Evolutionary conservation across 2,113 vertebrate genomes (phyloP), one percentile per base, ranked within the genome.

Genomic region (Leucosticte australis): DNA sequence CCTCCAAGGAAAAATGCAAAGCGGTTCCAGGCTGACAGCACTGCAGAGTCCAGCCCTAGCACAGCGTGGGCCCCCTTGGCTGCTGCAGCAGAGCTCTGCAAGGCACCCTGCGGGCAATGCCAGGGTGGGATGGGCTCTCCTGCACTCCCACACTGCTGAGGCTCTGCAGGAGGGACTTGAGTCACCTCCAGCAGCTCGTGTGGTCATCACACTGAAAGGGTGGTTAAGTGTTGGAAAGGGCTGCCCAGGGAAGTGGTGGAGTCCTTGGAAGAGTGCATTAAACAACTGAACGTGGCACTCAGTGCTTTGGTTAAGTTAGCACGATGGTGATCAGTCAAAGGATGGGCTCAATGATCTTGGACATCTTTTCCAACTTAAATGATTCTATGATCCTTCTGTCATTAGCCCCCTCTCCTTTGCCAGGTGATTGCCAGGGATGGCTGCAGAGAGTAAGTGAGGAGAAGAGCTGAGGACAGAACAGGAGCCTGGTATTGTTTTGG

Each of bases 111-210:
- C 1, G 1, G 30, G 67, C 24, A 67, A 2, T 0, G 2, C 47
- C 2, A 2, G 31, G 37, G 24, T 9, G 30, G 4, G 31, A 27
- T 8, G 83, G 55, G 39, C 33, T 74, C 39, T 37, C 55, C 83
- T n/a, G 46, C 42, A 2, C 55, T 56, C 24, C 75, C 62, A 19
- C 62, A 18, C 13, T 0, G 0, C 19, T 9, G 2, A 35, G 47
- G 73, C 23, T 44, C 31, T 18, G 0, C 2, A 0, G 23, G 10
- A 44, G 42, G 27, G 15, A 73, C 23, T 23, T 39, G 24, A 42
- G 62, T 60, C 7, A 2, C 49, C 23, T 39, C 33, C 67, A 50
- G 57, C 3, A 7, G 55, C 53, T 22, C 16, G 1, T 2, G 4
- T 20, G 39, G 33, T 65, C 42, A 22, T 20, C 0, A 1, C 64